A percentile compares a stretch with the other conserved stretches of the same genome.
These are phyloP conservation scores for Idaea biselata DNA, from an alignment of 2,888 invertebrate genomes.

Conservation along the genomic window DNA sequence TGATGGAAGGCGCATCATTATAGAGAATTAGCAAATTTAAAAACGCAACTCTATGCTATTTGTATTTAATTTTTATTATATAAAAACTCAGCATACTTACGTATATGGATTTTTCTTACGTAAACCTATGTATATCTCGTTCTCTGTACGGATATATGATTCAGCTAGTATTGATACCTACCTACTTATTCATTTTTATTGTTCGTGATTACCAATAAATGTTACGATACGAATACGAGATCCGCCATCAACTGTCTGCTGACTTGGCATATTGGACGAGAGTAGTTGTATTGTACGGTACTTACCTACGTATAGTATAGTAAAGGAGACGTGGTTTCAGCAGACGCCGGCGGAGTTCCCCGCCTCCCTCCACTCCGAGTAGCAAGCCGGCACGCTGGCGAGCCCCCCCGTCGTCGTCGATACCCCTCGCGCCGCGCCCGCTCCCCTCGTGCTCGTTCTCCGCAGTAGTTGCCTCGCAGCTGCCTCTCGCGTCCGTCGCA, in stretches of 20 bases:
- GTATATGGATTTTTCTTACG: too few relatives aligned
- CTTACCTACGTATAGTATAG: conserved; percentile 21
- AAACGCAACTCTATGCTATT: too few relatives aligned
- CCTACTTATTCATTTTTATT: too few relatives aligned
- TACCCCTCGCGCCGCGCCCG: conserved; percentile 31
- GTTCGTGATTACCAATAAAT: too few relatives aligned
- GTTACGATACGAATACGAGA: too few relatives aligned
- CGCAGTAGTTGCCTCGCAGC: conserved; percentile 74
- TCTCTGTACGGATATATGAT: too few relatives aligned
- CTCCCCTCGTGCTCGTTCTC: conserved; percentile 37
- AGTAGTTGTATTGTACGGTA: conserved; percentile 4
- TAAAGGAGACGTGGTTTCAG: conserved; percentile 53
- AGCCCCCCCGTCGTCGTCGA: conserved; percentile 25
- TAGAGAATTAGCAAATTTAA: too few relatives aligned
- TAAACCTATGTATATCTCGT: too few relatives aligned
- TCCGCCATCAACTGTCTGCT: not conserved
- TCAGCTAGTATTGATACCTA: too few relatives aligned
- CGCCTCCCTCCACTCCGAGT: conserved; percentile 19
- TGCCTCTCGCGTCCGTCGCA: conserved; percentile 76
- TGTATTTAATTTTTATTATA: too few relatives aligned
- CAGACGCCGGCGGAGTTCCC: conserved; percentile 55
- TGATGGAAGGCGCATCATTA: too few relatives aligned
- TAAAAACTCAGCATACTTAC: too few relatives aligned
- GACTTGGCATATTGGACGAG: not conserved
- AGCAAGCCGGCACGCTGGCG: conserved; percentile 27